Evolutionary conservation across 2,797 vertebrate species (phyloP).

Genomic region (Corythornis leucogaster): DNA sequence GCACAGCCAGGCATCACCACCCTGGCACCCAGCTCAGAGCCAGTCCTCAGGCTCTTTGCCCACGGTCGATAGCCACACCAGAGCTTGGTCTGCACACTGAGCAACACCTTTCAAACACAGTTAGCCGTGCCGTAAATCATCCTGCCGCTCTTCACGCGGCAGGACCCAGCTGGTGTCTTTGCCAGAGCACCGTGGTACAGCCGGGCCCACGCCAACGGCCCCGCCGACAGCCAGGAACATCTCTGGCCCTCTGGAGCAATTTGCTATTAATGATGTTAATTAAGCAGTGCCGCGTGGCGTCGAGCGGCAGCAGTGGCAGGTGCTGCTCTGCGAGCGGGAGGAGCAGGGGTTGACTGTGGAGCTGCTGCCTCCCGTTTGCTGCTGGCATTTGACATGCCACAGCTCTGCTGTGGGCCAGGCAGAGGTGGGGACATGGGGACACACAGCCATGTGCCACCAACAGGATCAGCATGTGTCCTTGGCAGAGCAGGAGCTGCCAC

Average conservation of each 20-base stretch:
- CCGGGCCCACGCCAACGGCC: background rate
- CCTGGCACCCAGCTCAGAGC: rapidly evolving
- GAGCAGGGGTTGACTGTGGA: no score
- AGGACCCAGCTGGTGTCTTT: rapidly evolving
- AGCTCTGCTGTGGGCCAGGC: rapidly evolving
- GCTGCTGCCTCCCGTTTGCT: background rate
- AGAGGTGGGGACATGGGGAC: background rate
- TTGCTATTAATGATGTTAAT: slow-evolving; percentile 80
- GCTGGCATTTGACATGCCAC: rapidly evolving
- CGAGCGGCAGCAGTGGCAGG: slow-evolving; percentile 14
- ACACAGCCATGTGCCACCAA: rapidly evolving
- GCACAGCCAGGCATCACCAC: background rate
- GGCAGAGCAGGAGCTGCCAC: background rate
- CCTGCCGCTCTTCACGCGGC: rapidly evolving
- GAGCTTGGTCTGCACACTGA: background rate
- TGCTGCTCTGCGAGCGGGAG: background rate
- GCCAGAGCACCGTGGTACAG: background rate
- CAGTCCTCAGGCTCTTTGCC: background rate
- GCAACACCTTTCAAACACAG: slow-evolving; percentile 10
- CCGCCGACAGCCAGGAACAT: background rate
- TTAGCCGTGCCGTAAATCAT: slow-evolving; percentile 48
- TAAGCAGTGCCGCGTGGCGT: slow-evolving; percentile 55
- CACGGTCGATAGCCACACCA: background rate
- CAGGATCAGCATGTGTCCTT: background rate
- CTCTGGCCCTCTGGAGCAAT: slow-evolving; percentile 54